These are phyloP conservation scores for Siderastrea radians DNA, from an alignment of 92 coral and sea anemone species.

Conservation along the genomic window DNA sequence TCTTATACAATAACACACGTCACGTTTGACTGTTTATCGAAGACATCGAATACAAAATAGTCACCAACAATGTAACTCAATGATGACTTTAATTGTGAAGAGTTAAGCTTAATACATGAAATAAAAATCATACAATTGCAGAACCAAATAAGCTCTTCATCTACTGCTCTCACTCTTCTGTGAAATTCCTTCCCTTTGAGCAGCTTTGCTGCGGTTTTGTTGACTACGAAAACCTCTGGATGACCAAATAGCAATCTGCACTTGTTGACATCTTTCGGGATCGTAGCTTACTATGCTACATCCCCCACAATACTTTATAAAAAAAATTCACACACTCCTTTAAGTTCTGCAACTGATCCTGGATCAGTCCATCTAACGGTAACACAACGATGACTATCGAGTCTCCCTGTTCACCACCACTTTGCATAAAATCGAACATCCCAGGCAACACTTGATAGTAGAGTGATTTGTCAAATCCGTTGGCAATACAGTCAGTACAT, in stretches of 20 bases:
- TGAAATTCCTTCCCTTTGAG: neutral
- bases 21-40: neutral
- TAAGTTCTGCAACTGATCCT: conserved; percentile 4
- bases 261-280: neutral
- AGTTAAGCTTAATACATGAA: neutral
- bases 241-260: neutral
- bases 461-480: conserved; percentile 19
- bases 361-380: conserved; percentile 15
- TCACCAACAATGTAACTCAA: neutral
- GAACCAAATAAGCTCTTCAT: conserved; percentile 13
- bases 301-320: neutral
- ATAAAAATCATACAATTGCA: neutral
- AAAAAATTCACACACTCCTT: neutral
- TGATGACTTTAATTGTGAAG: neutral
- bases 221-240: neutral
- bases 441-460: conserved; percentile 10
- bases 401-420: neutral
- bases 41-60: neutral
- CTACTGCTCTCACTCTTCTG: conserved; percentile 5
- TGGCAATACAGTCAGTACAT: conserved; percentile 16
- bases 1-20: neutral
- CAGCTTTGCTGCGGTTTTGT: neutral
- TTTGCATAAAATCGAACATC: conserved; percentile 2
- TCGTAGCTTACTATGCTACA: neutral
- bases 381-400: conserved; percentile 1